phyloP scores from a whole-genome alignment of 2,113 vertebrate species.

The Glaucomys volans region DNA sequence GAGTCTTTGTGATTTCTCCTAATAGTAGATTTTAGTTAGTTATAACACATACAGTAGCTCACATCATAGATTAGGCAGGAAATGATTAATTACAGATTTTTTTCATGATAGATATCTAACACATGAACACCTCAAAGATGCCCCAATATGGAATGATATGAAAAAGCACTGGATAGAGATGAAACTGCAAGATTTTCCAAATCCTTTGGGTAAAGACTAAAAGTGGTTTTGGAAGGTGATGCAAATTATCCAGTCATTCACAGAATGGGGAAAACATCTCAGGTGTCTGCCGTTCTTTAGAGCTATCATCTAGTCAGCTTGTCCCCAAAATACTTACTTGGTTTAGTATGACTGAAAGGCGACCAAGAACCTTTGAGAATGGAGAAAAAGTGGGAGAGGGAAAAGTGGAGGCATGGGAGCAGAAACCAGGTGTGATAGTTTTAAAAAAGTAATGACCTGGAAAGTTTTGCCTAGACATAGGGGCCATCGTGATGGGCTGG shows the following conservation, averaged over 20 bases:
- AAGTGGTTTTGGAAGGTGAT: conserved; percentile 34
- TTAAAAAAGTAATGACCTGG: neutral
- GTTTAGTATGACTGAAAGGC: neutral
- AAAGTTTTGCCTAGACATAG: neutral
- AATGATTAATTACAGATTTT: conserved; percentile 16
- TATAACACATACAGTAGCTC: neutral
- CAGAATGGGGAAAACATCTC: neutral
- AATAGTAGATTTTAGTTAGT: neutral
- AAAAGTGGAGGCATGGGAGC: neutral
- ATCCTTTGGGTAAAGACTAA: neutral
- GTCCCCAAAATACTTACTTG: neutral
- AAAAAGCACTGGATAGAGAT: neutral
- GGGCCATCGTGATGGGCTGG: neutral
- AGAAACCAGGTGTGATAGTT: neutral
- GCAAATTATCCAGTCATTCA: neutral
- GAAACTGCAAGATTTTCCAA: neutral
- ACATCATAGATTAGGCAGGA: conserved; percentile 21
- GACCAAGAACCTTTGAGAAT: neutral
- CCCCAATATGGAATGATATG: neutral
- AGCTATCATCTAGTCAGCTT: neutral
- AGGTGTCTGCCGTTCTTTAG: neutral
- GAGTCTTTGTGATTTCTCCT: neutral
- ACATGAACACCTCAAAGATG: neutral
- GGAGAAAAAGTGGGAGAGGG: neutral
- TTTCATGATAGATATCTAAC: neutral